These are phyloP conservation scores for Strigops habroptila DNA, from an alignment of 2,113 vertebrate species.

Conservation along the genomic window DNA sequence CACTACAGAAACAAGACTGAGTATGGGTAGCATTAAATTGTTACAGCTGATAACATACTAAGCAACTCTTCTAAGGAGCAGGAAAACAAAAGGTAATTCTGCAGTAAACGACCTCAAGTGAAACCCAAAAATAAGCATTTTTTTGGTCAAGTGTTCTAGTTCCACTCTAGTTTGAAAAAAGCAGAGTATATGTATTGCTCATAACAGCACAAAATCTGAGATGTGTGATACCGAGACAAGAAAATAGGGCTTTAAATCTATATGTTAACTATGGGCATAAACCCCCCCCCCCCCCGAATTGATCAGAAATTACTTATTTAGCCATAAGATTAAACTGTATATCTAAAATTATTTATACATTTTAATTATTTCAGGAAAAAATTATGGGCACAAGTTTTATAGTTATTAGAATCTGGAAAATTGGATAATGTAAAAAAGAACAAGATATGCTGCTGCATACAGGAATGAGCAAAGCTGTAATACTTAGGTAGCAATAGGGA, in stretches of 20 bases:
- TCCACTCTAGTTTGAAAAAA: not conserved
- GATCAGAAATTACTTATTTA: not conserved
- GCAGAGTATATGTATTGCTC: not conserved
- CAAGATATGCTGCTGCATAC: not conserved
- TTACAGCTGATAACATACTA: not conserved
- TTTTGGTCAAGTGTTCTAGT: not conserved
- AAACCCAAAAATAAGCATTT: not conserved
- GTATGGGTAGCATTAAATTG: not conserved
- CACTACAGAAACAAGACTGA: not conserved
- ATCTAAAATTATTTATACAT: not conserved
- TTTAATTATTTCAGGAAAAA: conserved; percentile 43
- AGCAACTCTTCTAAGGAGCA: not conserved
- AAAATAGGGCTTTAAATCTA: conserved; percentile 35
- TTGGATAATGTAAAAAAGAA: conserved; percentile 40
- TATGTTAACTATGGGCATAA: not conserved
- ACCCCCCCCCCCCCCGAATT: accelerated
- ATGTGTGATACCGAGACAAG: not conserved
- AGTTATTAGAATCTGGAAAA: conserved; percentile 24
- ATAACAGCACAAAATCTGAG: not conserved
- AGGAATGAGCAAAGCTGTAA: not conserved
- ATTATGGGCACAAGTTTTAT: not conserved
- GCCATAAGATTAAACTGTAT: not conserved
- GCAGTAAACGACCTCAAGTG: not conserved
- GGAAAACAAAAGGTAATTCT: not conserved
- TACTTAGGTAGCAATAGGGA: not conserved